Evolutionary conservation across 2,797 vertebrate genomes (phyloP), one percentile per base, ranked within the genome.

Genomic region (Phalanger gymnotis): DNA sequence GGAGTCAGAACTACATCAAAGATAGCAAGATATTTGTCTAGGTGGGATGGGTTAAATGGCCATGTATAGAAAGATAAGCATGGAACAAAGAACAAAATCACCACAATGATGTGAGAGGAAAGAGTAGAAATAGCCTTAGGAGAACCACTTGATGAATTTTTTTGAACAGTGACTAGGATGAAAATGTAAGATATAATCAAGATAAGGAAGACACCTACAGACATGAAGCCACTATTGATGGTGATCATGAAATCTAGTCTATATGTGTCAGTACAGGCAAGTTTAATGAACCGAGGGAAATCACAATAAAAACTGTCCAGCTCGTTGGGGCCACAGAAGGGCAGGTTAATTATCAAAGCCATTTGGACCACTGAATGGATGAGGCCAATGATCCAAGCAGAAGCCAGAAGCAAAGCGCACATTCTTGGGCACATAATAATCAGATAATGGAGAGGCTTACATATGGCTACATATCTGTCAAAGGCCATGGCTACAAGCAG

Each of bases 271-370:
- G 52, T 95, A 58, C 96, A 98, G 25, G 97, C 96, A 92, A 97
- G 97, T 90, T 91, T 97, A 57, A 96, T 93, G 40, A 97, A 61
- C 6, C 53, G 4, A 22, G 97, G 95, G 54, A 97, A 91, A n/a
- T 98, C 96, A 81, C 96, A 97, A 34, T 97, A 98, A 94, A 97
- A 98, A 12, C 92, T 95, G 28, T 98, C 96, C 34, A 97, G 55
- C 47, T 53, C 55, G 56, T 96, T 97, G 19, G 95, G 92, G 9
- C 96, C 96, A 90, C 95, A 97, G 55, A 97, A 97, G 9, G 94
- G 96, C 16, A 97, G 93, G 5, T 94, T 94, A 73, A 96, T 31
- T 30, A 97, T 54, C 90, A 96, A 97, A 27, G n/a, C 89, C 1
- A 96, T 34, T 5, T 98, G 97, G n/a, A 96, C 19, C 2, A 93